Evolutionary conservation across 64 coral and sea anemone genomes (phyloP).

Genomic region (Montipora capricornis): DNA sequence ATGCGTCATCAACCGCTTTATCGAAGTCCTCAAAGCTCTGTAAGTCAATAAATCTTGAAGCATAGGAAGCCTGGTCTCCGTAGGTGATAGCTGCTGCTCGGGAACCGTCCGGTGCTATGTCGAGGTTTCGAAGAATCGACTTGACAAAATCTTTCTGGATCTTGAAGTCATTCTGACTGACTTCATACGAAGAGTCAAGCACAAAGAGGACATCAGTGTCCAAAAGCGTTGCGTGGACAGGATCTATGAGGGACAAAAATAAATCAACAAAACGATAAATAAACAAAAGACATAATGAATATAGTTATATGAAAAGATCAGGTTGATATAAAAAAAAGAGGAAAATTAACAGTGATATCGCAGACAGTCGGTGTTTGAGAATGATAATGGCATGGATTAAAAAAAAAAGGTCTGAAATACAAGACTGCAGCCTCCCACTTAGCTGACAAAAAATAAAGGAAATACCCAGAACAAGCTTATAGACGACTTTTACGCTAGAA

Average conservation of each 20-base stretch:
- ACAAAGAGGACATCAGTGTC: conserved; percentile 83
- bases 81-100: conserved; percentile 76
- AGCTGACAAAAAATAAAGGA: too few species aligned
- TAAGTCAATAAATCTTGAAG: conserved; percentile 11
- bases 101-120: conserved; percentile 56
- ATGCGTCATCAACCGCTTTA: conserved; percentile 61
- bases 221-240: not conserved
- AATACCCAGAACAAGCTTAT: too few species aligned
- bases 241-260: not conserved
- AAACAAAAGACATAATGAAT: not conserved
- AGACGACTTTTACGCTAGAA: too few species aligned
- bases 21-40: conserved; percentile 44
- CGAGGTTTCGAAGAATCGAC: conserved; percentile 73
- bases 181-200: conserved; percentile 66
- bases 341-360: too few species aligned
- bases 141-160: conserved; percentile 79
- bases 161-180: conserved; percentile 58
- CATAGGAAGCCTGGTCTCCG: conserved; percentile 36
- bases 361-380: too few species aligned
- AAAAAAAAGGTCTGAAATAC: too few species aligned
- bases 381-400: too few species aligned
- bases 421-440: too few species aligned
- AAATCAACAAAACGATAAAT: not conserved
- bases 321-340: too few species aligned
- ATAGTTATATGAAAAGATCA: too few species aligned